Conservation (phyloP, 2,797 vertebrate genomes). For the Merluccius polli region DNA sequence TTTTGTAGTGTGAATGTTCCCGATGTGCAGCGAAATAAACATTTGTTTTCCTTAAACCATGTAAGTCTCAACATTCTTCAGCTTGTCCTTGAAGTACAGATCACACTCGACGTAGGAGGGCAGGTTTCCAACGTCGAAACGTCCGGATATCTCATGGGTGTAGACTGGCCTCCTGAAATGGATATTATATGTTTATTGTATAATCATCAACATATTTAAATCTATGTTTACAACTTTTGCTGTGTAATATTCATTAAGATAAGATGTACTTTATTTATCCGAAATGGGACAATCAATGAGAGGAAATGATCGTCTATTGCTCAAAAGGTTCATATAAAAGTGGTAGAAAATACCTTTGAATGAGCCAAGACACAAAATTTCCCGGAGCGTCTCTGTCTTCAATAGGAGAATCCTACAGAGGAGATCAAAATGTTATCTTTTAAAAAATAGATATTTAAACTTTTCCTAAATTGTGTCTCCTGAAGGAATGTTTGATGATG, state of each 20-base stretch:
- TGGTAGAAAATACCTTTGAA: constrained; percentile 61
- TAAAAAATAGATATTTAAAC: not conserved
- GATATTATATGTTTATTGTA: not conserved
- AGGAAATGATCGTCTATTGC: not conserved
- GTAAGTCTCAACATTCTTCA: constrained; percentile 58
- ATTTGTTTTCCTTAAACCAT: constrained; percentile 50
- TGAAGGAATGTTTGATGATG: not conserved
- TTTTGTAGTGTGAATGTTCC: not conserved
- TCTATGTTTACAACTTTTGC: not conserved
- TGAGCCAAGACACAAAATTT: constrained; percentile 79
- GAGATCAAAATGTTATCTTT: not conserved
- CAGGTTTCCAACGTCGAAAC: constrained; percentile 81
- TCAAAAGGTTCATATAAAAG: not conserved
- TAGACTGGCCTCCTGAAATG: constrained; percentile 72
- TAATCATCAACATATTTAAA: not conserved
- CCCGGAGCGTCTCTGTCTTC: constrained; percentile 78
- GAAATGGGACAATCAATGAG: not conserved
- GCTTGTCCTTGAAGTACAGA: constrained; percentile 72
- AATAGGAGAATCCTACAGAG: constrained; percentile 62
- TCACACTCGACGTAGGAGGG: constrained; percentile 74
- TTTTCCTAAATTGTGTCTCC: not conserved
- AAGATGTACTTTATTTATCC: no score
- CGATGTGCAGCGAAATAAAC: constrained; percentile 20
- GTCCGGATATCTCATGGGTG: constrained; percentile 69
- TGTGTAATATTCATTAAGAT: not conserved